Evolutionary conservation across 1,140 invertebrate genomes (phyloP).

Genomic region (Onthophagus taurus): DNA sequence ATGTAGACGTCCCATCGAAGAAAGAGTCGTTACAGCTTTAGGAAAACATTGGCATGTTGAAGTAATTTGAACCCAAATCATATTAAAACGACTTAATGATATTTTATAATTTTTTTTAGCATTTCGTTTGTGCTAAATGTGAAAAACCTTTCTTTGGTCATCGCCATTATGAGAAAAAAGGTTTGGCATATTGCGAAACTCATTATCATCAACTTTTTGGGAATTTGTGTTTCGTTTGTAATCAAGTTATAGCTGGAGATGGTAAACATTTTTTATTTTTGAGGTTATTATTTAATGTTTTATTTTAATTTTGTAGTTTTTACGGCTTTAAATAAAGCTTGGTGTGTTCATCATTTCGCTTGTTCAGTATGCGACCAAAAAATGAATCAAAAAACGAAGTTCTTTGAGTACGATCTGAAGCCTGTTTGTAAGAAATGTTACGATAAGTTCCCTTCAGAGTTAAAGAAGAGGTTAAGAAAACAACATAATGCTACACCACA

Average conservation of each 20-base stretch:
- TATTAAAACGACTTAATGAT: no score
- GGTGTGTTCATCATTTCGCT: slow-evolving; percentile 99
- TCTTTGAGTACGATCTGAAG: slow-evolving; percentile 97
- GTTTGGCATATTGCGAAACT: slow-evolving; percentile 96
- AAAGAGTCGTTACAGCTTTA: slow-evolving; percentile 92
- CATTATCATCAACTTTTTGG: slow-evolving; percentile 99
- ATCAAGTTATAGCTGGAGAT: slow-evolving; percentile 95
- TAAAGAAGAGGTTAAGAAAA: slow-evolving; percentile 76
- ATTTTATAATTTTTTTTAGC: slow-evolving; percentile 44
- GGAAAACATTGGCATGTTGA: slow-evolving; percentile 99
- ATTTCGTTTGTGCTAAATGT: slow-evolving; percentile 99
- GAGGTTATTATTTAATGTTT: slow-evolving; percentile 10
- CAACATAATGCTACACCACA: slow-evolving; percentile 66
- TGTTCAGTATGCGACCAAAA: slow-evolving; percentile 96
- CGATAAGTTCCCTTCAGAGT: slow-evolving; percentile 90
- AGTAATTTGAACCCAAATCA: no score
- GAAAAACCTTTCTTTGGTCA: slow-evolving; percentile 99
- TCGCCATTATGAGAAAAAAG: slow-evolving; percentile 98
- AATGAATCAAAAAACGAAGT: slow-evolving; percentile 98
- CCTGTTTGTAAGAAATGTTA: slow-evolving; percentile 99
- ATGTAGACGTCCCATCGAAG: slow-evolving; percentile 92
- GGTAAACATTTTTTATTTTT: slow-evolving; percentile 51
- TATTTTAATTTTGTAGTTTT: slow-evolving; percentile 66
- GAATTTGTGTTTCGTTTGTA: slow-evolving; percentile 97
- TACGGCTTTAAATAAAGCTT: slow-evolving; percentile 97